Evolutionary conservation across 2,113 vertebrate genomes (phyloP), one percentile per base, ranked within the genome.

Genomic region (Equus quagga): DNA sequence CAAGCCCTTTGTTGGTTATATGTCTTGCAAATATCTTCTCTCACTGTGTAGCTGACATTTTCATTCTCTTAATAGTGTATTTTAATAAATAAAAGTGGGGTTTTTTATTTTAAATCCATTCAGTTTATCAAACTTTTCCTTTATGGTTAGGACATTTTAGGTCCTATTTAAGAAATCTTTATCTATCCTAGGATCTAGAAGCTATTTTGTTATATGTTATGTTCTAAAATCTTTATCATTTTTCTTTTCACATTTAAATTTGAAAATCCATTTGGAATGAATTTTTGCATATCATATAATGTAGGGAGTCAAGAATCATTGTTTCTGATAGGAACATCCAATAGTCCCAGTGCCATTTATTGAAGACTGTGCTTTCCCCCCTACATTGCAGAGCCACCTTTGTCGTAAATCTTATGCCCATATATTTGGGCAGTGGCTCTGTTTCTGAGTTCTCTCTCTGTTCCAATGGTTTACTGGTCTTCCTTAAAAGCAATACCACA

Each of bases 161-260:
- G 24, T 54, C 11, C 18, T 84, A 26, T 72, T 79, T 89, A 84
- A 95, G 31, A 92, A 89, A 97, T 84, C n/a, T 24, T 46, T 89
- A 17, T 44, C 62, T 51, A 56, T 26, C 21, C 44, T 65, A 79
- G 80, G 60, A n/a, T 49, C 44, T 44, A 90, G 51, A 88, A 94
- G 44, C 13, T 87, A 75, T 76, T 87, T 87, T 64, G 7, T 93
- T 80, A 24, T 17, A 24, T 41, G 11, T 75, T 80, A 67, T 28
- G 21, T 90, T 60, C 23, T 70, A 62, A 65, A 70, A 69, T 36
- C 33, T 51, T 89, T 80, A 64, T 79, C 62, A 72, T 21, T 91
- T 88, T 78, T 31, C 8, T 72, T 88, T 88, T 91, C 51, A 44
- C 49, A 56, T 70, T 89, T 95, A 44, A n/a, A 78, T 70, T 36